These are phyloP conservation scores for Melierax canorus DNA, from an alignment of 2,113 vertebrate genomes.

Conservation along the genomic window DNA sequence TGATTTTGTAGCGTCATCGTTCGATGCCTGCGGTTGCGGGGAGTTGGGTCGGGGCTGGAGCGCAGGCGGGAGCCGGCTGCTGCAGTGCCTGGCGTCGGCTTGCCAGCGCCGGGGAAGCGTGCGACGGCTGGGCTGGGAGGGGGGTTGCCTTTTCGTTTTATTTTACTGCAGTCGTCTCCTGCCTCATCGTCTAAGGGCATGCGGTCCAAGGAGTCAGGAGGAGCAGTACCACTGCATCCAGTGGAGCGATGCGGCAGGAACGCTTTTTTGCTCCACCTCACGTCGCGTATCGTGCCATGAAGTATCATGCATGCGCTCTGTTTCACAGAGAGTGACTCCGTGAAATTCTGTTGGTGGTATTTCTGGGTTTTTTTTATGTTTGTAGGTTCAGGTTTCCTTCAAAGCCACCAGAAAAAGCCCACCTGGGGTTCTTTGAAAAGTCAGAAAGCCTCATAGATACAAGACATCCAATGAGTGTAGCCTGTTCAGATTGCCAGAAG, in stretches of 20 bases:
- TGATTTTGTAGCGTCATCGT: too few relatives aligned
- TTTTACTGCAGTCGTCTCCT: background rate
- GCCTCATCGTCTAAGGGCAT: accelerated
- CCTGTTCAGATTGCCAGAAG: background rate
- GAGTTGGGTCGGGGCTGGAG: background rate
- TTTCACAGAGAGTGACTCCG: background rate
- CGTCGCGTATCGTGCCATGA: background rate
- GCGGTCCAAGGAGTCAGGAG: background rate
- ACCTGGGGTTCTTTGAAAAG: background rate
- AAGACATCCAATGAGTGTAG: too few relatives aligned
- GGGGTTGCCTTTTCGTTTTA: too few relatives aligned
- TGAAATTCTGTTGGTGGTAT: background rate
- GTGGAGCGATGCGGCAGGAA: background rate
- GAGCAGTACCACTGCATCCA: accelerated
- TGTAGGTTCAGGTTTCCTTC: background rate
- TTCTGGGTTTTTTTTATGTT: background rate
- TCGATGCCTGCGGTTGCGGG: background rate
- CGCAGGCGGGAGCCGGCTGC: background rate
- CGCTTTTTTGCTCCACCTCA: background rate
- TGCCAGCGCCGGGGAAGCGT: background rate
- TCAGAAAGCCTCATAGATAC: background rate
- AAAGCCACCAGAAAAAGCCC: background rate
- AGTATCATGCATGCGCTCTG: background rate
- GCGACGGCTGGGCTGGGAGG: background rate
- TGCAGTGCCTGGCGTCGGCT: background rate